phyloP scores from a whole-genome alignment of 2,888 invertebrate species.

The Chrysomela aeneicollis region DNA sequence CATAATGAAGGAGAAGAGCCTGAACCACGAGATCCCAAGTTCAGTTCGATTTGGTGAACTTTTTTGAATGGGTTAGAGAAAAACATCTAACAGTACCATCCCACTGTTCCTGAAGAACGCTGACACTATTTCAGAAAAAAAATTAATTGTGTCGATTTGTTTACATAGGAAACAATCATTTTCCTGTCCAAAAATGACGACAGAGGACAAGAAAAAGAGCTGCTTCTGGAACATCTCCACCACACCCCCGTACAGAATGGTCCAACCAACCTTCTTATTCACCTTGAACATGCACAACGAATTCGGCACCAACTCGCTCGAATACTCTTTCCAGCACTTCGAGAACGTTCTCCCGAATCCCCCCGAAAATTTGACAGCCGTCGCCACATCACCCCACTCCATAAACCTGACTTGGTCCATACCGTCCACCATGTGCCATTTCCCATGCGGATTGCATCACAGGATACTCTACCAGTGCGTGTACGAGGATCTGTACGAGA shows the following conservation, averaged over 20 bases:
- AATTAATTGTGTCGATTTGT: no score
- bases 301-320: slow-evolving; percentile 64
- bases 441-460: slow-evolving; percentile 64
- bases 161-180: background rate
- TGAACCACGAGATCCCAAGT: no score
- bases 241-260: slow-evolving; percentile 65
- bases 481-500: slow-evolving; percentile 51
- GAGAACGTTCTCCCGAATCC: slow-evolving; percentile 58
- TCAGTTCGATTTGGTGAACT: no score
- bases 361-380: slow-evolving; percentile 61
- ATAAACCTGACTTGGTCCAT: slow-evolving; percentile 63
- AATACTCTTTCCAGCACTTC: slow-evolving; percentile 31
- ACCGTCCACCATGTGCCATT: slow-evolving; percentile 61
- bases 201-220: slow-evolving; percentile 30
- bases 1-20: no score
- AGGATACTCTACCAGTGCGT: slow-evolving; percentile 65
- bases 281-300: slow-evolving; percentile 68
- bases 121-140: no score
- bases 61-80: no score
- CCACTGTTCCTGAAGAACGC: no score
- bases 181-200: slow-evolving; percentile 3
- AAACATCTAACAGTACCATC: no score
- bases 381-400: slow-evolving; percentile 62
- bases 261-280: slow-evolving; percentile 66
- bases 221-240: slow-evolving; percentile 65